A percentile compares a stretch with the other conserved stretches of the same genome.
Evolutionary conservation across 2,113 vertebrate species (phyloP).

Genomic region (Pycnonotus jocosus): DNA sequence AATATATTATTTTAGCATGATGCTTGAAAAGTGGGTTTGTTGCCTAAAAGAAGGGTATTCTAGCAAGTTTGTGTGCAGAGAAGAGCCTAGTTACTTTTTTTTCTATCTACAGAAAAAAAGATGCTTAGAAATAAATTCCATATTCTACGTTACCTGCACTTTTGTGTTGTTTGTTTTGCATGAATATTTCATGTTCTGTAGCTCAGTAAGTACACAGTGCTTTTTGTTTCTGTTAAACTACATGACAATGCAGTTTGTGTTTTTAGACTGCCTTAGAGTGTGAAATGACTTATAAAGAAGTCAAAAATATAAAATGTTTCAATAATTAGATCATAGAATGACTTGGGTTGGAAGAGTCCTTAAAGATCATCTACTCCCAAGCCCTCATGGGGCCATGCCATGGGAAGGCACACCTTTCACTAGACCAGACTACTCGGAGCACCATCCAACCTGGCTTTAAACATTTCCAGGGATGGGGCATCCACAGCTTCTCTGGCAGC

Average conservation of each 20-base stretch:
- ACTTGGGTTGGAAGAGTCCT: background rate
- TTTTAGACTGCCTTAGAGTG: background rate
- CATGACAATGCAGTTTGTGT: background rate
- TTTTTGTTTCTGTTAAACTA: background rate
- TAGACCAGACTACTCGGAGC: background rate
- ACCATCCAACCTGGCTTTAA: background rate
- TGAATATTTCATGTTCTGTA: background rate
- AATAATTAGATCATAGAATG: background rate
- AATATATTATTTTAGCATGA: background rate
- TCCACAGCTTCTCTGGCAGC: background rate
- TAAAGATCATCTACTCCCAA: background rate
- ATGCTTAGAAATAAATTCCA: background rate
- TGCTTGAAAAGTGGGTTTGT: background rate
- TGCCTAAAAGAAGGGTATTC: background rate
- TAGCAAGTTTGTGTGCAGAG: background rate
- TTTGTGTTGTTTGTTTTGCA: background rate
- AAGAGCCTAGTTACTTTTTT: background rate
- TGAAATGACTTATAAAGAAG: background rate
- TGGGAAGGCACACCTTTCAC: background rate
- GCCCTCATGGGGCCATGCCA: accelerated
- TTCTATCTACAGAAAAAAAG: background rate
- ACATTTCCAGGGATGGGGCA: background rate
- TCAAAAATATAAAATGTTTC: background rate
- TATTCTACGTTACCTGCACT: background rate
- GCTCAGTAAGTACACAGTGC: background rate